These are phyloP conservation scores for Acanthiza pusilla DNA, from an alignment of 2,797 vertebrate species.

Conservation along the genomic window DNA sequence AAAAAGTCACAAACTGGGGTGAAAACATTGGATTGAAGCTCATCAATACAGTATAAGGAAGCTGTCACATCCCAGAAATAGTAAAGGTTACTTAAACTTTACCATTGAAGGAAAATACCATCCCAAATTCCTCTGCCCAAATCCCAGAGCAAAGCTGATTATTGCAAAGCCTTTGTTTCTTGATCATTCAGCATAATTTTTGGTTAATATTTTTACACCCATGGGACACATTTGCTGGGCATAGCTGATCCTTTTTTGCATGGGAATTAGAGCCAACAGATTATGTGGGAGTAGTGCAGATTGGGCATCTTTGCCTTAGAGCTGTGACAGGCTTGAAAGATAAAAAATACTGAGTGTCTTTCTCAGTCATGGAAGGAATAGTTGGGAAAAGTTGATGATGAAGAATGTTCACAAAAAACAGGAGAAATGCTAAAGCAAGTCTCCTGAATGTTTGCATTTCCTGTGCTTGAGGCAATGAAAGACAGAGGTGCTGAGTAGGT, in stretches of 20 bases:
- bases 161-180: not conserved
- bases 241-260: not conserved
- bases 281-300: not conserved
- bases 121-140: not conserved
- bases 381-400: not conserved
- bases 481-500: not conserved
- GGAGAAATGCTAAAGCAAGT: not conserved
- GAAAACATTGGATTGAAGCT: not conserved
- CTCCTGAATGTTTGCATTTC: not conserved
- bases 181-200: not conserved
- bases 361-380: not conserved
- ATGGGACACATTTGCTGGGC: not conserved
- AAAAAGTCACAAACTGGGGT: not conserved
- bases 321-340: not conserved
- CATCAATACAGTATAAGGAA: not conserved
- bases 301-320: not conserved
- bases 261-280: not conserved
- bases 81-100: not conserved
- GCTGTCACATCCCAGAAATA: not conserved
- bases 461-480: not conserved
- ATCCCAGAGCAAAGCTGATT: not conserved
- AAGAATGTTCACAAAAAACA: not conserved
- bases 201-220: not conserved
- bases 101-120: not conserved
- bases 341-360: not conserved